phyloP scores from a whole-genome alignment of 2,797 vertebrate genomes.

The Gymnothorax javanicus region DNA sequence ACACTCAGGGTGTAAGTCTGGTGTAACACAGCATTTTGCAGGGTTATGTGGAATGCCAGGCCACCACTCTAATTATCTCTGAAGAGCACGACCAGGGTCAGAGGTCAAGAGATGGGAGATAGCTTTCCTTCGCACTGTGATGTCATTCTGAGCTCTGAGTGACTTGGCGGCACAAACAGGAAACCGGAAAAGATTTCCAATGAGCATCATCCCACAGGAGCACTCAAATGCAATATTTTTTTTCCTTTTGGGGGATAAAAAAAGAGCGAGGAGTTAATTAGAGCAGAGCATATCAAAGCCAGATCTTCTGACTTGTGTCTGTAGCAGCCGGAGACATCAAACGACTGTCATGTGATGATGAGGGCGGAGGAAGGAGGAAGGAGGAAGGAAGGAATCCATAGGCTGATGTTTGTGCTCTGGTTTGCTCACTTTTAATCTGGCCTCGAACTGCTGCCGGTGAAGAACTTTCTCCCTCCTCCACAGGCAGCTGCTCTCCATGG shows the following conservation, averaged over 20 bases:
- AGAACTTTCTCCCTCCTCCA: not conserved
- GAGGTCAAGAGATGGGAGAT: not conserved
- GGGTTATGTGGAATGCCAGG: not conserved
- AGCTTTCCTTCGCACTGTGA: not conserved
- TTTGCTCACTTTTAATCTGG: not conserved
- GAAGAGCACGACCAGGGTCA: not conserved
- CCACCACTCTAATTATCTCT: not conserved
- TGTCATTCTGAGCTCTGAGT: not conserved
- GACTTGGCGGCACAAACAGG: not conserved
- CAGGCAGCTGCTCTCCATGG: not conserved
- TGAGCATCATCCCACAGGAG: not conserved
- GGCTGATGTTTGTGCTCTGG: not conserved
- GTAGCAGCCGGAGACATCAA: not conserved
- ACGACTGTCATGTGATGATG: not conserved
- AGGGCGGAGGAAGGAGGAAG: not conserved
- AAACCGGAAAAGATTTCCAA: not conserved
- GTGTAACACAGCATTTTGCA: not conserved
- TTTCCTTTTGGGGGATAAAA: not conserved
- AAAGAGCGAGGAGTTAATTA: not conserved
- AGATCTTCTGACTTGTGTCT: not conserved
- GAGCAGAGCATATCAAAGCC: conserved; percentile 12
- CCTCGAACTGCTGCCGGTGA: not conserved
- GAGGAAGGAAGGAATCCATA: not conserved
- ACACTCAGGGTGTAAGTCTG: not conserved
- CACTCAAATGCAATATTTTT: not conserved